A percentile compares a stretch with the other conserved stretches of the same genome.
phyloP scores from a whole-genome alignment of 2,113 vertebrate genomes.

The Tragelaphus imberbis region DNA sequence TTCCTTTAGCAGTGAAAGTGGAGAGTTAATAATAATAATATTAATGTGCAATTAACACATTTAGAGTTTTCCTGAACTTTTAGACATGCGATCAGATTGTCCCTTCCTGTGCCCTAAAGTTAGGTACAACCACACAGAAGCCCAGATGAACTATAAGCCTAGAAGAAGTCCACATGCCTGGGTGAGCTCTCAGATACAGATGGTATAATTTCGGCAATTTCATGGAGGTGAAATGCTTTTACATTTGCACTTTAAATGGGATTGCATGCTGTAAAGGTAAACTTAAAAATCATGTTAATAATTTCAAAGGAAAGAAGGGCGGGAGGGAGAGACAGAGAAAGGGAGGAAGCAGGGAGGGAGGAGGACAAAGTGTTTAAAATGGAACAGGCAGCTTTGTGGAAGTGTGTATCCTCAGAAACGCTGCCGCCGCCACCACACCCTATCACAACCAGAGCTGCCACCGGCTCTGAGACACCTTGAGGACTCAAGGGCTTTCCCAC shows the following conservation, averaged over 20 bases:
- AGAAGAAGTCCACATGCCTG: fast-evolving
- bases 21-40: neutral
- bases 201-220: neutral
- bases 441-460: neutral
- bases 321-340: neutral
- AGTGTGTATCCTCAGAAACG: fast-evolving
- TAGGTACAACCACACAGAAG: neutral
- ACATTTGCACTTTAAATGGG: neutral
- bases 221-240: neutral
- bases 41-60: neutral
- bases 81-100: neutral
- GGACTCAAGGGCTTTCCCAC: too few relatives aligned
- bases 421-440: fast-evolving
- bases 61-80: neutral
- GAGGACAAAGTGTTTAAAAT: neutral
- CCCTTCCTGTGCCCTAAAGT: neutral
- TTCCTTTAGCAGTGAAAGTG: neutral
- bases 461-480: neutral
- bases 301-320: neutral
- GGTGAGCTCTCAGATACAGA: neutral
- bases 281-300: neutral
- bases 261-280: neutral
- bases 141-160: neutral
- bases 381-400: neutral
- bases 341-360: neutral